Conservation (phyloP, 2,888 invertebrate species). For the Chloroclystis v-ata region DNA sequence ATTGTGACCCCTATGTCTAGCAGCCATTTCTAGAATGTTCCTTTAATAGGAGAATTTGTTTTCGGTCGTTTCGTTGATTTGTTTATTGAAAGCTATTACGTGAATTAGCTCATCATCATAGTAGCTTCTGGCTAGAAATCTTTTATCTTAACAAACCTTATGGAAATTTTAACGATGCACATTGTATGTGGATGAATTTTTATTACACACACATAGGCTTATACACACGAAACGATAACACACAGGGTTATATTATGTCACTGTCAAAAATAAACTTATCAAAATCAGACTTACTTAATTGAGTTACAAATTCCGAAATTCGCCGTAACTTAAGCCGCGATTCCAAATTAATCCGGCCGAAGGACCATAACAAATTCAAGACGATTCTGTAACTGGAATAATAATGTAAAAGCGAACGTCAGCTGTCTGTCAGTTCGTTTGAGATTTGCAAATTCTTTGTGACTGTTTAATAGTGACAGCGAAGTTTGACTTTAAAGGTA, state of each 20-base stretch:
- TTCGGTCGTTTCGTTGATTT: conserved; percentile 11
- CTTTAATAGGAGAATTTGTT: conserved; percentile 26
- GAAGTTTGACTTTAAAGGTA: conserved; percentile 15
- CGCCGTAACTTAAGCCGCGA: conserved; percentile 11
- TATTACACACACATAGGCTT: not conserved
- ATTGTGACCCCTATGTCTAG: conserved; percentile 49
- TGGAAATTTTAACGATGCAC: no score
- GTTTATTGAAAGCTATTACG: conserved; percentile 3
- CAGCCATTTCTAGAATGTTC: conserved; percentile 25
- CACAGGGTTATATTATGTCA: conserved; percentile 1
- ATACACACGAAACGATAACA: not conserved
- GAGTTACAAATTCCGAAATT: conserved; percentile 11
- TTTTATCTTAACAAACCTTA: no score
- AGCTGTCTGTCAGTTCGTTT: conserved; percentile 30
- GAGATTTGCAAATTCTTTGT: conserved; percentile 29
- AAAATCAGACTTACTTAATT: conserved; percentile 4
- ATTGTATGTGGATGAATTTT: no score
- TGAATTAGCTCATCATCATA: no score
- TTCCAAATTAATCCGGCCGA: conserved; percentile 16
- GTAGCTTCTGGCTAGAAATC: no score
- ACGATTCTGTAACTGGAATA: conserved; percentile 29
- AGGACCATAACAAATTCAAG: conserved; percentile 19
- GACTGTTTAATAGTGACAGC: conserved; percentile 8
- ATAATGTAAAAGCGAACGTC: conserved; percentile 34
- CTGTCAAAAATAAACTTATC: conserved; percentile 1